A percentile compares a stretch with the other conserved stretches of the same genome.
phyloP scores from a whole-genome alignment of 2,797 vertebrate genomes.

The Sarcoramphus papa region DNA sequence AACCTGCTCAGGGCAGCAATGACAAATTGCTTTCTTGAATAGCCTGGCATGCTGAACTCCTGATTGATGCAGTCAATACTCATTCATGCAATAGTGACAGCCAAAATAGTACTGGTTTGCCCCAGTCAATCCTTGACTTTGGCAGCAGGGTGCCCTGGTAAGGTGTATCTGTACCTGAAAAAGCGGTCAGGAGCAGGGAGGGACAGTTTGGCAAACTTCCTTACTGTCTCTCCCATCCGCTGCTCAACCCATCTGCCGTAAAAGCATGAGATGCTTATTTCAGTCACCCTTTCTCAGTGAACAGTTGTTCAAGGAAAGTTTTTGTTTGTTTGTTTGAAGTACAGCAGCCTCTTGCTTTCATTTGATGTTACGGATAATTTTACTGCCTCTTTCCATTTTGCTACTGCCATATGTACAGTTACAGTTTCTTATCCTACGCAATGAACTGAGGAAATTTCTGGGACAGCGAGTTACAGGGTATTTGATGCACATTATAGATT shows the following conservation, averaged over 20 bases:
- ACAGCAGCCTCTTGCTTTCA: neutral
- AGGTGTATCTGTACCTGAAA: neutral
- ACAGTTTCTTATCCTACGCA: neutral
- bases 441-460: neutral
- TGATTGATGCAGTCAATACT: neutral
- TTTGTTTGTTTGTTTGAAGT: neutral
- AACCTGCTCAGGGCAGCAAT: neutral
- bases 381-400: neutral
- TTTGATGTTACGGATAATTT: neutral
- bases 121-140: neutral
- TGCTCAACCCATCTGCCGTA: accelerated
- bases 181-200: neutral
- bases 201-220: neutral
- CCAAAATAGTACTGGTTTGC: neutral
- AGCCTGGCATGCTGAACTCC: neutral
- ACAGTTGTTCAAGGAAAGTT: neutral
- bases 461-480: neutral
- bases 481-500: neutral
- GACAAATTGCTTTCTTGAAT: neutral
- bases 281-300: neutral
- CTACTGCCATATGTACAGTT: neutral
- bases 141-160: neutral
- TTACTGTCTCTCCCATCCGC: accelerated
- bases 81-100: neutral
- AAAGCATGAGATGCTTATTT: neutral